A percentile compares a stretch with the other conserved stretches of the same genome.
phyloP scores from a whole-genome alignment of 2,888 invertebrate genomes.

The Cephus nigrinus region DNA sequence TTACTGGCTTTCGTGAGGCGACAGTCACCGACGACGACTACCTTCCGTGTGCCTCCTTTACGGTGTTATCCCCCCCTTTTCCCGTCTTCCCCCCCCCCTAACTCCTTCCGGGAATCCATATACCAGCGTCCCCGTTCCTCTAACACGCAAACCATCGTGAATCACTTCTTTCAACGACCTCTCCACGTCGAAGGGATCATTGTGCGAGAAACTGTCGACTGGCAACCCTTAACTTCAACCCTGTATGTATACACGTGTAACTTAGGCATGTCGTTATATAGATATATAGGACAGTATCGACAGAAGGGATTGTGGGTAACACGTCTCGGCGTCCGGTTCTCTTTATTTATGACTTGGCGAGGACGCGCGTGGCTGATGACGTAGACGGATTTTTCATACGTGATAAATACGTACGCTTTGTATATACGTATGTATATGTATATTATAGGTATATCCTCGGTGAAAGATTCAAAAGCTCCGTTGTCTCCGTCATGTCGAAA shows the following conservation, averaged over 20 bases:
- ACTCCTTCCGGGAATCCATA: background rate
- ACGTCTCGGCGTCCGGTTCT: background rate
- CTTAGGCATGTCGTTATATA: background rate
- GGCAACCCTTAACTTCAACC: background rate
- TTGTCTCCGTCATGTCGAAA: background rate
- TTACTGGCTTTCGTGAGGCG: conserved; percentile 25
- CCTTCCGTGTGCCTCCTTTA: background rate
- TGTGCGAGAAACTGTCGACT: background rate
- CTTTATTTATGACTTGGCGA: background rate
- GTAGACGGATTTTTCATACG: background rate
- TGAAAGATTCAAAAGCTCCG: background rate
- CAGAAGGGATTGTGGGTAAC: background rate
- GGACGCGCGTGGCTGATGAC: background rate
- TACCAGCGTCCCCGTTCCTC: background rate
- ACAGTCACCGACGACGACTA: conserved; percentile 10
- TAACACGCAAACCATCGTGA: conserved; percentile 17
- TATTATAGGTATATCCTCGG: background rate
- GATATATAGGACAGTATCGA: background rate
- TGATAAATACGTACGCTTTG: background rate
- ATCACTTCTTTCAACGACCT: conserved; percentile 14
- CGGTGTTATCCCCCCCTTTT: background rate
- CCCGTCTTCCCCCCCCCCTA: too few species aligned
- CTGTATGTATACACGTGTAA: too few species aligned
- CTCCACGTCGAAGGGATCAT: background rate
- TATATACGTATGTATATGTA: background rate